These are phyloP conservation scores for Glyptemys insculpta DNA, from an alignment of 2,797 vertebrate genomes.

Conservation along the genomic window DNA sequence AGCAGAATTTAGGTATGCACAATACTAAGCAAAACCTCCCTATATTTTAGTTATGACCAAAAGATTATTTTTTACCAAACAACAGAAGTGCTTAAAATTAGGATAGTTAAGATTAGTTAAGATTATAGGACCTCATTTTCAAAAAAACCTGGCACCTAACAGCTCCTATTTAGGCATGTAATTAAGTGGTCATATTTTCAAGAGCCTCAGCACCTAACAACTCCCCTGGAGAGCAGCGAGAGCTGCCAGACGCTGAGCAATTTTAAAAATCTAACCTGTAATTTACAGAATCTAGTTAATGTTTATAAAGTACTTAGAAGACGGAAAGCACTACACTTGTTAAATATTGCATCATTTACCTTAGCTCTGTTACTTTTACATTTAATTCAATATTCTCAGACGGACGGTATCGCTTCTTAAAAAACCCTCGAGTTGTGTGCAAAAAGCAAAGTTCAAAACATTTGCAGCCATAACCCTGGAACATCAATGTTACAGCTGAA, in stretches of 20 bases:
- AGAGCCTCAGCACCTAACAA: not conserved
- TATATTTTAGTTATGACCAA: not conserved
- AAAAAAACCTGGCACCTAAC: not conserved
- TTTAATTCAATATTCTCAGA: not conserved
- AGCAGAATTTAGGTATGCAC: not conserved
- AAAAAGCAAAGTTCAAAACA: not conserved
- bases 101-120: not conserved
- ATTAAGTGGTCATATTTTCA: not conserved
- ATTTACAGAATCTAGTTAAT: not conserved
- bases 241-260: not conserved
- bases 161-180: not conserved
- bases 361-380: not conserved
- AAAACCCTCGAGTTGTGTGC: not conserved
- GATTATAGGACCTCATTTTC: not conserved
- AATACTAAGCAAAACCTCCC: not conserved
- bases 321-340: not conserved
- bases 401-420: not conserved
- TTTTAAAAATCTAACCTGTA: not conserved
- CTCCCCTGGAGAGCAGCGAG: not conserved
- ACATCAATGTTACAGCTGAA: not conserved
- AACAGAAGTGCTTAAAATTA: too few species aligned
- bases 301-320: rapidly evolving
- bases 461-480: not conserved
- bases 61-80: not conserved
- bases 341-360: not conserved